Conservation (phyloP, 2,888 invertebrate species). For the Spilarctia lutea region DNA sequence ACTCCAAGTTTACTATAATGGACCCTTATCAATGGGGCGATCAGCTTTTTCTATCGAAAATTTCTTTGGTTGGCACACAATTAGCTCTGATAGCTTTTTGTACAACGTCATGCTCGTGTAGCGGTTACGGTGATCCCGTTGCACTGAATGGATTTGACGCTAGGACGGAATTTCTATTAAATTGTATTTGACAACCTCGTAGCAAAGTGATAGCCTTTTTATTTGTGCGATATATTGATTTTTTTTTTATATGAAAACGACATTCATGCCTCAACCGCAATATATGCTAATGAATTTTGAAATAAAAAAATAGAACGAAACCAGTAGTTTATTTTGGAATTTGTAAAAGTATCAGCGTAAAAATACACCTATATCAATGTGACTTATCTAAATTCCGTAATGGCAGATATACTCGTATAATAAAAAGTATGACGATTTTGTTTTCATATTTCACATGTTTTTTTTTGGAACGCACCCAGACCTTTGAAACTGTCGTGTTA, state of each 20-base stretch:
- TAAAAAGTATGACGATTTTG: no score
- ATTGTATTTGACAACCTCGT: constrained; percentile 18
- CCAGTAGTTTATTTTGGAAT: background rate
- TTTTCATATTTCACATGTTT: no score
- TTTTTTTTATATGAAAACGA: background rate
- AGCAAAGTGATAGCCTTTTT: background rate
- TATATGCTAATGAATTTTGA: background rate
- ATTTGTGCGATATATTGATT: background rate
- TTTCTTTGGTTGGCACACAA: constrained; percentile 82
- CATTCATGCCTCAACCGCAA: background rate
- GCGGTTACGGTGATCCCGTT: constrained; percentile 36
- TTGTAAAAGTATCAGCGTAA: background rate
- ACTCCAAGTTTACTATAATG: constrained; percentile 77
- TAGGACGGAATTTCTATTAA: constrained; percentile 10
- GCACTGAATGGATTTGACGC: constrained; percentile 40
- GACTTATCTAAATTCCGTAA: no score
- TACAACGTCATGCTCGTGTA: constrained; percentile 75
- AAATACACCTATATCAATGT: no score
- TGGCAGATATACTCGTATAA: no score
- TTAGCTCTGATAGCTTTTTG: constrained; percentile 83
- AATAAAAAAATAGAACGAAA: background rate
- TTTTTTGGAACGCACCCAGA: no score
- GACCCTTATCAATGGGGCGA: constrained; percentile 74
- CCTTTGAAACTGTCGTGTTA: no score
- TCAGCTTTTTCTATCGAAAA: constrained; percentile 75